These are phyloP conservation scores for Phytoseiulus persimilis DNA, from an alignment of 2,888 invertebrate species.

Conservation along the genomic window DNA sequence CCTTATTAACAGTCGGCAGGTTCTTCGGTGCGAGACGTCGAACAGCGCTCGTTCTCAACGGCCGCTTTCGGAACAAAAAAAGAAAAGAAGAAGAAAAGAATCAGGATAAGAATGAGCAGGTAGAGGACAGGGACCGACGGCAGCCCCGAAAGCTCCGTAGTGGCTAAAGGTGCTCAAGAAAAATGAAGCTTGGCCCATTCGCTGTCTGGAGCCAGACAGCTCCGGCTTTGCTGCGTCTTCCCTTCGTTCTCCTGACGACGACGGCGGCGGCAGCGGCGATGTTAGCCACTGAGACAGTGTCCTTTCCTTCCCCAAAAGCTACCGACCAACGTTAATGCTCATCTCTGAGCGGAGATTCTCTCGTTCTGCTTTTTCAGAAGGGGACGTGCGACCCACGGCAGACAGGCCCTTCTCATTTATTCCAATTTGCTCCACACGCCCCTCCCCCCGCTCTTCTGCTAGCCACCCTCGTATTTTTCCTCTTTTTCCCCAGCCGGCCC, in stretches of 20 bases:
- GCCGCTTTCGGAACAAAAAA: background rate
- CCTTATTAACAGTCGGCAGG: background rate
- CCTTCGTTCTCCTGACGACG: background rate
- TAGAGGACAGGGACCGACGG: background rate
- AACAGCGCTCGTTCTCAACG: background rate
- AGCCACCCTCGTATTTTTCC: background rate
- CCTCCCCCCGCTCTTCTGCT: background rate
- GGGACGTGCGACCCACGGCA: constrained; percentile 1
- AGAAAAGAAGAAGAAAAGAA: background rate
- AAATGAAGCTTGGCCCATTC: background rate
- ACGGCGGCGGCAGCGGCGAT: background rate
- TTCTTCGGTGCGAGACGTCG: background rate
- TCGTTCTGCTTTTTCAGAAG: background rate
- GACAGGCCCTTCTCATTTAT: constrained; percentile 35
- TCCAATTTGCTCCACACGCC: constrained; percentile 24
- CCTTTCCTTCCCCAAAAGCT: background rate
- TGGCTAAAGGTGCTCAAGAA: background rate
- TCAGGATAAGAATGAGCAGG: background rate
- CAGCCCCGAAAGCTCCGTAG: background rate
- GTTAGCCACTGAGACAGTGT: background rate
- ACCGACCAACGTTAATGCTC: constrained; percentile 31
- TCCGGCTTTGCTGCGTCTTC: background rate
- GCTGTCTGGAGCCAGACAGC: background rate
- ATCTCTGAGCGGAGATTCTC: constrained; percentile 17
- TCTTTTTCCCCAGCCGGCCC: background rate